A percentile compares a stretch with the other conserved stretches of the same genome.
These are phyloP conservation scores for Formica exsecta DNA, from an alignment of 1,140 invertebrate species.

Conservation along the genomic window DNA sequence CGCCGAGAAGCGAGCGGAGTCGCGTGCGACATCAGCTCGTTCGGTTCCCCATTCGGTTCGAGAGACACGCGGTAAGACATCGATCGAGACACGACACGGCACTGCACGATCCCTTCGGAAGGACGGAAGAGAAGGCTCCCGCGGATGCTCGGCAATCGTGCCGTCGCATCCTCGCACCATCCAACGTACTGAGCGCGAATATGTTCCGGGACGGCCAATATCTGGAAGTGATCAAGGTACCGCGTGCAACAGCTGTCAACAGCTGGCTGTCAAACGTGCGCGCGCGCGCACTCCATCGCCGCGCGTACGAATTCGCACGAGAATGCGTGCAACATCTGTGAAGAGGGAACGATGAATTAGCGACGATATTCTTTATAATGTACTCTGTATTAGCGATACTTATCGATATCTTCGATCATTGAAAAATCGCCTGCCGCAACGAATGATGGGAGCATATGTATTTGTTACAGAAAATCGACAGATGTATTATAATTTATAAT, in stretches of 20 bases:
- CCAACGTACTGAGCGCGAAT: not conserved
- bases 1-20: not conserved
- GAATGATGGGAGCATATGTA: not conserved
- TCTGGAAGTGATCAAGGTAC: slow-evolving; percentile 79
- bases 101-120: no score
- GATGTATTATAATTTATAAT: no score
- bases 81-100: not conserved
- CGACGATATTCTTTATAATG: not conserved
- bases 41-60: not conserved
- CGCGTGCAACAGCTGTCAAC: slow-evolving; percentile 67
- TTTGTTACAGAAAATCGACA: no score
- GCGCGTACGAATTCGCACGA: not conserved
- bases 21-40: slow-evolving; percentile 21
- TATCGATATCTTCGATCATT: not conserved
- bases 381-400: not conserved
- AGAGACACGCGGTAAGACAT: no score
- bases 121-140: not conserved
- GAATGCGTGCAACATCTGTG: slow-evolving; percentile 8
- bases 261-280: slow-evolving; percentile 65
- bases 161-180: not conserved
- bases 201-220: slow-evolving; percentile 80
- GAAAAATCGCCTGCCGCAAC: not conserved
- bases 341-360: slow-evolving; percentile 26
- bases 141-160: not conserved
- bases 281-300: not conserved